Evolutionary conservation across 2,888 invertebrate genomes (phyloP).

Genomic region (Drosophila mercatorum): DNA sequence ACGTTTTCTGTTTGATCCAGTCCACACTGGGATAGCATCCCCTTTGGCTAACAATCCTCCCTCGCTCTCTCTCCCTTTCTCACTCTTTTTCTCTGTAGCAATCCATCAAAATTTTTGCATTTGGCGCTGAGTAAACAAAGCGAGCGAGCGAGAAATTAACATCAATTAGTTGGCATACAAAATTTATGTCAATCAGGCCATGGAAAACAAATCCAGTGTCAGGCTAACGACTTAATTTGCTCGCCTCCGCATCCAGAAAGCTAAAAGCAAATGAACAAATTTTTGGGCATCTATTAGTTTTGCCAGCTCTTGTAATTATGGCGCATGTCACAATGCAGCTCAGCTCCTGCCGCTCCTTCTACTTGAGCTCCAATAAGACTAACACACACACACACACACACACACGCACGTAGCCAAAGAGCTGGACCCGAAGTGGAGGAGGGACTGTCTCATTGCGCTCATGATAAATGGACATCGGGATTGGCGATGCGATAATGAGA

Average conservation of each 20-base stretch:
- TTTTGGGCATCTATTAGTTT: conserved; percentile 59
- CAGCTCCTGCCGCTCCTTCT: conserved; percentile 9
- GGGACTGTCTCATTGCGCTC: conserved; percentile 53
- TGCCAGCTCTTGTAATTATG: conserved; percentile 63
- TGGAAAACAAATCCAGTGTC: conserved; percentile 47
- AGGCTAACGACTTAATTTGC: conserved; percentile 58
- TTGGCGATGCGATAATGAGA: conserved; percentile 71
- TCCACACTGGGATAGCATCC: background rate
- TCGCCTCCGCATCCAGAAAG: conserved; percentile 24
- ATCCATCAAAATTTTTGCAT: conserved; percentile 62
- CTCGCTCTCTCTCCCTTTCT: background rate
- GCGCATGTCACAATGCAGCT: conserved; percentile 37
- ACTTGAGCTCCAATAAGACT: conserved; percentile 24
- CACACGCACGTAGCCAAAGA: conserved; percentile 34
- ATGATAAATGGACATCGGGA: conserved; percentile 73
- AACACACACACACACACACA: conserved; percentile 20
- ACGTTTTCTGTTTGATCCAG: conserved; percentile 20
- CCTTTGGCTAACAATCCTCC: background rate
- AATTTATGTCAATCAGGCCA: conserved; percentile 69
- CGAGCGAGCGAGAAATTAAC: conserved; percentile 60
- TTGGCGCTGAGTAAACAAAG: conserved; percentile 28
- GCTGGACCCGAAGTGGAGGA: conserved; percentile 31
- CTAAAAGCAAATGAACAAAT: conserved; percentile 60
- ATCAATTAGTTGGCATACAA: conserved; percentile 71
- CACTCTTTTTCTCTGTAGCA: conserved; percentile 3